These are phyloP conservation scores for Drosophila melanica DNA, from an alignment of 1,140 invertebrate genomes.

Conservation along the genomic window DNA sequence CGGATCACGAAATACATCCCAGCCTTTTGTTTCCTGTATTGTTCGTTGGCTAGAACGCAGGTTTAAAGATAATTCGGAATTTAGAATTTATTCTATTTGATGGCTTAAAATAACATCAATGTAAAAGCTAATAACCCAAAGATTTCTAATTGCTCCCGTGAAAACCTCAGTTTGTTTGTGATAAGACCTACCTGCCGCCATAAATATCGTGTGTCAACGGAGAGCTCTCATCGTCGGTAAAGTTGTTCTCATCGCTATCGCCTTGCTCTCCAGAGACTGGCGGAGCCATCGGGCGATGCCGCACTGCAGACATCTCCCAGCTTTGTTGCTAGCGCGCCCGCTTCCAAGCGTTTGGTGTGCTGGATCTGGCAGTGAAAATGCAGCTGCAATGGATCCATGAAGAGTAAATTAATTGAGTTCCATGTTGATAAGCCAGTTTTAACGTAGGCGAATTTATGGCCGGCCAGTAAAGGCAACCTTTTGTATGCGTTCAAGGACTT, in stretches of 20 bases:
- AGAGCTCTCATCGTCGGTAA: constrained; percentile 92
- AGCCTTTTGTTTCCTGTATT: constrained; percentile 95
- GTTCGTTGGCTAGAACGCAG: constrained; percentile 89
- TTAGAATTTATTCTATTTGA: no score
- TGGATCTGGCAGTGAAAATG: constrained; percentile 46
- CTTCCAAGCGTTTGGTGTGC: not conserved
- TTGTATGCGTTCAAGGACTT: constrained; percentile 54
- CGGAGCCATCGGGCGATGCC: constrained; percentile 86
- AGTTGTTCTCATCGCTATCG: constrained; percentile 90
- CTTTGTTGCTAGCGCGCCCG: constrained; percentile 48
- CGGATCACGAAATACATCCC: constrained; percentile 96
- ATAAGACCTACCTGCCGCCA: constrained; percentile 90
- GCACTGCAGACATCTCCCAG: constrained; percentile 84
- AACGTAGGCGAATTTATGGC: constrained; percentile 53
- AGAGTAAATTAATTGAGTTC: constrained; percentile 50
- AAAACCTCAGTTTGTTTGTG: constrained; percentile 13
- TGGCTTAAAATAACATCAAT: no score
- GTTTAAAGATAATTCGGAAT: not conserved
- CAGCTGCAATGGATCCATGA: constrained; percentile 53
- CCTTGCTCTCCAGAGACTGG: constrained; percentile 85
- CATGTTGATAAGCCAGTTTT: constrained; percentile 59
- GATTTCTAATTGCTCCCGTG: not conserved
- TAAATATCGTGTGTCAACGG: constrained; percentile 93
- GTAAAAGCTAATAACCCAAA: constrained; percentile 15
- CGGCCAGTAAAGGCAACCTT: constrained; percentile 1